phyloP scores from a whole-genome alignment of 23 tunicate species.

The Corella eumyota region DNA sequence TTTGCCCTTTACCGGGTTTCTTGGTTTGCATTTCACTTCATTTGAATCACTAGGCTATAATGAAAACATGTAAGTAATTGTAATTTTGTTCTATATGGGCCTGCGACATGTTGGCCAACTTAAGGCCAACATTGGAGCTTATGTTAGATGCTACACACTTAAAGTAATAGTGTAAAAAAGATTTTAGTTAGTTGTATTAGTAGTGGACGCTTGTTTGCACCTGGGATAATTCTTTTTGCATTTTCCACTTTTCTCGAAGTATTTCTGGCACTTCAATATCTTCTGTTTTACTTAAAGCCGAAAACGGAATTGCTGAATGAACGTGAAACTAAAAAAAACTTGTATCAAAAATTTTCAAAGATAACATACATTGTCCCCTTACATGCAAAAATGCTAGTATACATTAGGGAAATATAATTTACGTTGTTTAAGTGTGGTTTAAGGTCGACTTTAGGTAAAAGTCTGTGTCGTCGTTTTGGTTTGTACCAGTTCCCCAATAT shows the following conservation, averaged over 20 bases:
- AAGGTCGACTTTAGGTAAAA: constrained; percentile 63
- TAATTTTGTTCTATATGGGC: neutral
- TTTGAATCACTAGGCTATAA: neutral
- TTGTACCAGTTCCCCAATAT: constrained; percentile 77
- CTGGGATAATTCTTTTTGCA: constrained; percentile 42
- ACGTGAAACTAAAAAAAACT: constrained; percentile 50
- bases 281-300: constrained; percentile 42
- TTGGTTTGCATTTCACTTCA: neutral
- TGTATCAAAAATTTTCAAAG: neutral
- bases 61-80: neutral
- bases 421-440: constrained; percentile 47
- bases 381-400: neutral
- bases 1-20: constrained; percentile 1
- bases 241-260: constrained; percentile 67
- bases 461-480: constrained; percentile 47
- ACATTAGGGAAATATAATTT: neutral
- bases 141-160: neutral
- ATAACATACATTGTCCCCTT: neutral
- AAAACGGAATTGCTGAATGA: constrained; percentile 69
- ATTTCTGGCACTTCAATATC: constrained; percentile 49
- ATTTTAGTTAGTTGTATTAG: neutral
- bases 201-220: neutral
- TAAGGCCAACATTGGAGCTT: no score
- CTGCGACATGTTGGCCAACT: no score
- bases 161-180: neutral